phyloP scores from a whole-genome alignment of 1,140 invertebrate species.

The Pararge aegeria region DNA sequence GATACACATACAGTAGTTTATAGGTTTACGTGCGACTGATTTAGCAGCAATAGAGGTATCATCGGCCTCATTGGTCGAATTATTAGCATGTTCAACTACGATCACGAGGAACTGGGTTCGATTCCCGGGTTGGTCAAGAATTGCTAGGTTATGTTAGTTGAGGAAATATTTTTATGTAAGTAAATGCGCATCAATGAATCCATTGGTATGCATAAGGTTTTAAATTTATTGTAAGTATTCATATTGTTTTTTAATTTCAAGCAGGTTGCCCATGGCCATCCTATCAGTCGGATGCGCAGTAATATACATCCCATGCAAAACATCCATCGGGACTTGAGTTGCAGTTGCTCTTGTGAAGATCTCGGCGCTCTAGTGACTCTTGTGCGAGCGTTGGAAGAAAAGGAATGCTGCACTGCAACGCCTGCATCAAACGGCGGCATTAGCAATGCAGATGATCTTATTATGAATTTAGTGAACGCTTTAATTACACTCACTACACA shows the following conservation, averaged over 20 bases:
- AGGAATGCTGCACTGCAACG: conserved; percentile 13
- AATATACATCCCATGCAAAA: not conserved
- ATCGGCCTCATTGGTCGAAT: too few relatives aligned
- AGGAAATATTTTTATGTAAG: too few relatives aligned
- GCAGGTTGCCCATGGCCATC: conserved; percentile 3
- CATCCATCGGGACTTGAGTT: conserved; percentile 9
- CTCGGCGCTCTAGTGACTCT: conserved; percentile 37
- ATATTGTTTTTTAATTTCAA: not conserved
- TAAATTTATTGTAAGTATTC: too few relatives aligned
- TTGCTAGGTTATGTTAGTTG: too few relatives aligned
- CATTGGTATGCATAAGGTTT: too few relatives aligned
- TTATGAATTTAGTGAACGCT: conserved; percentile 58
- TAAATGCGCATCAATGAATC: too few relatives aligned
- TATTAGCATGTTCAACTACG: too few relatives aligned
- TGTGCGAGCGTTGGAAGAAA: conserved; percentile 40
- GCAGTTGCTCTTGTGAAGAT: conserved; percentile 35
- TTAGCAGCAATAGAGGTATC: too few relatives aligned
- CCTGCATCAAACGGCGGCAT: not conserved
- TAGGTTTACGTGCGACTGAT: too few relatives aligned
- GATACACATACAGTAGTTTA: too few relatives aligned
- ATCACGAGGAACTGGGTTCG: too few relatives aligned
- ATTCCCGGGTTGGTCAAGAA: too few relatives aligned
- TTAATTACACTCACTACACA: conserved; percentile 46
- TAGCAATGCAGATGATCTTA: conserved; percentile 43
- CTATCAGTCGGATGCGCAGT: not conserved